Percentiles rank a stretch among this genome's conserved stretches.
Conservation (phyloP, 1,140 invertebrate species). For the Macrosteles quadrilineatus region DNA sequence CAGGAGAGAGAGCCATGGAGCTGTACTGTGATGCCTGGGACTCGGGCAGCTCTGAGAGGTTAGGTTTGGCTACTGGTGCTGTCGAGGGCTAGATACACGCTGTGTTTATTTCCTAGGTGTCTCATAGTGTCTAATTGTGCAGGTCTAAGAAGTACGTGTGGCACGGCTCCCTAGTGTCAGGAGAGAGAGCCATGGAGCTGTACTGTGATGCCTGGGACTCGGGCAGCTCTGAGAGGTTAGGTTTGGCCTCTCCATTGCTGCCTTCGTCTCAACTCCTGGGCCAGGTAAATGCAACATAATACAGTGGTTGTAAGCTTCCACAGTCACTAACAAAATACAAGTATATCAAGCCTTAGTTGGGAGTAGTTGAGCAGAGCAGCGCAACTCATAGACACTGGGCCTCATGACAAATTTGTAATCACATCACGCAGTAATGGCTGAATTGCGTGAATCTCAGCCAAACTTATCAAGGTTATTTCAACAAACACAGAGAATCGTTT, state of each 20-base stretch:
- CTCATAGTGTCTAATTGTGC: constrained; percentile 6
- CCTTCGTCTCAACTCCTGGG: constrained; percentile 75
- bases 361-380: too few relatives aligned
- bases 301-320: too few relatives aligned
- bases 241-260: constrained; percentile 79
- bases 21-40: constrained; percentile 93
- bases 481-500: too few relatives aligned
- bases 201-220: constrained; percentile 94
- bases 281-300: too few relatives aligned
- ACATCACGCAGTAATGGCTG: too few relatives aligned
- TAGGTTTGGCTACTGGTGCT: constrained; percentile 84
- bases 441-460: too few relatives aligned
- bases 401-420: too few relatives aligned
- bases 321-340: too few relatives aligned
- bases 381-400: too few relatives aligned
- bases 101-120: constrained; percentile 65
- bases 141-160: constrained; percentile 92
- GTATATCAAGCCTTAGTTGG: too few relatives aligned
- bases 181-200: constrained; percentile 79
- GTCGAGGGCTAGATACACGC: too few relatives aligned
- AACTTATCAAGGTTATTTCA: too few relatives aligned
- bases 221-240: constrained; percentile 66
- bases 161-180: constrained; percentile 86
- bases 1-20: constrained; percentile 81
- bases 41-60: constrained; percentile 65